Base-by-base conservation (phyloP, 1,140 invertebrate species). In the Neodiprion pinetum region DNA sequence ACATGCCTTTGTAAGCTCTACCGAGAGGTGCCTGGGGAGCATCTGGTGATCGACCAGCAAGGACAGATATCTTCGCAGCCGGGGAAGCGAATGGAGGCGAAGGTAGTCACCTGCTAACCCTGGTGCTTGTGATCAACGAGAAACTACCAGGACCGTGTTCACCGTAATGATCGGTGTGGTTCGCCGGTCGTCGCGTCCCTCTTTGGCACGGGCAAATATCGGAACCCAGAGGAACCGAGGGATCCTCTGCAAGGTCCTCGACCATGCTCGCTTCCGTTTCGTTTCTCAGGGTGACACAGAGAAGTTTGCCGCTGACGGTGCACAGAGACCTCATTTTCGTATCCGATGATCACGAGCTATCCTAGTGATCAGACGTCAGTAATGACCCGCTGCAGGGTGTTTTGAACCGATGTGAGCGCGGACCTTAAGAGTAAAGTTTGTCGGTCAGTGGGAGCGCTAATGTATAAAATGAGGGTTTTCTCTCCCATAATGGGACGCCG, bases 91-190 rank as follows among this genome's bases (percentile, higher is more conserved):
- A 61, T 61, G n/a, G 11, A 61, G 53, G n/a, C 53, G 9, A 4
- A 40, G 2, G 28, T 40, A 40, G 28, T 40, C 28, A 40, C 28
- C 28, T 40, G 28, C 28, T 40, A 40, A 40, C 9, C 53, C n/a
- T 61, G 68, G 67, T 71, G 50, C 48, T 74, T 67, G 49, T 14
- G 48, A 74, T 48, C 17, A 70, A 17, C 69, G 23, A 71, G 68
- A 71, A 48, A 74, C 73, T 69, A 74, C n/a, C 53, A 14, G 5
- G 53, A 17, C 53, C 4, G 53, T 17, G 53, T 61, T 61, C n/a
- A 17, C 53, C 53, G 53, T 61, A 61, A 61, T 61, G 53, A 61
- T 40, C 28, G 28, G 28, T 3, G 28, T 40, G 28, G 5, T 40
- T 40, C 28, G 28, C 28, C 28, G 28, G 28, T 5, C 28, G 28